Base-by-base conservation (phyloP, 2,797 vertebrate species). In the Otus scops region DNA sequence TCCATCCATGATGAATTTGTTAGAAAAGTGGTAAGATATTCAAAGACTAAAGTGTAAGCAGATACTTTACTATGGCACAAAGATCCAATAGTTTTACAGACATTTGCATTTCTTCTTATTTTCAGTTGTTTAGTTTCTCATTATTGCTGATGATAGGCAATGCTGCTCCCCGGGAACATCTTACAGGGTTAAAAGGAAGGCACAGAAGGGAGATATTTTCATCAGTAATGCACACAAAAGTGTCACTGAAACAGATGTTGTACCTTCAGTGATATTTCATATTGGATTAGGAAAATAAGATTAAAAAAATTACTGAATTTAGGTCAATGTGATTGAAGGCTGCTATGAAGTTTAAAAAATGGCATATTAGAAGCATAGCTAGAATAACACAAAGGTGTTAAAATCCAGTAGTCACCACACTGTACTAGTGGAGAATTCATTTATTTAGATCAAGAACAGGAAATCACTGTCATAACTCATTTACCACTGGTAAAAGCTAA, bases 1-100 rank as follows among this genome's bases (percentile, higher is more conserved):
- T 98, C 98, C 34, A 98, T 99, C 96, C 99, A 99, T 2, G 99
- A 99, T n/a, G 98, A 99, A 85, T 99, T 98, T 97, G 98, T 99
- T 96, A 96, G 79, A 18, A 98, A 98, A 98, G 99, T 99, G 99
- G 99, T 99, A 97, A 98, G 99, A 92, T 47, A 53, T 47, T 87
- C 9, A 45, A 91, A 28, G 20, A 57, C 32, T 83, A 30, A 68
- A 81, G 16, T 75, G 92, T 56, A 82, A 90, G 28, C 17, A 57
- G 27, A 56, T 53, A 34, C 34, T 69, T 69, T n/a, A n/a, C 38
- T 39, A 10, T 57, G 59, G 77, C n/a, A 85, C 47, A 38, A 84
- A 69, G 22, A 65, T 27, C 10, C 18, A 26, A 12, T 30, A 10
- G 6, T 78, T 91, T 61, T 70, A 69, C 5, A 90, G 47, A 61